Percentiles rank a stretch among this genome's conserved stretches.
phyloP scores from a whole-genome alignment of 2,797 vertebrate species.

The Mus caroli region DNA sequence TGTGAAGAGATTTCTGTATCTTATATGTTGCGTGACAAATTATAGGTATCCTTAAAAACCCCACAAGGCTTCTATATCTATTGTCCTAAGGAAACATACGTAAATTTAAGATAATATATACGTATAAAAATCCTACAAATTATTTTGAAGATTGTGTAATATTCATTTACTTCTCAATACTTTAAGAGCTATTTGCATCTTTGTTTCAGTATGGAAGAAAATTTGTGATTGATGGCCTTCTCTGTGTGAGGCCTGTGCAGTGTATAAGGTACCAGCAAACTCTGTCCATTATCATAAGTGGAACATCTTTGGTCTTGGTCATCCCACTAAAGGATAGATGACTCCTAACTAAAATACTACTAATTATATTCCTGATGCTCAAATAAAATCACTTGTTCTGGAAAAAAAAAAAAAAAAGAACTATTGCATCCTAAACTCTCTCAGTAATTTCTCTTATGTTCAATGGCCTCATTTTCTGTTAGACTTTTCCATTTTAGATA shows the following conservation, averaged over 20 bases:
- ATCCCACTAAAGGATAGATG: too few relatives aligned
- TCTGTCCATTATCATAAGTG: too few relatives aligned
- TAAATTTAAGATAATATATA: neutral
- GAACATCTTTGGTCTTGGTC: too few relatives aligned
- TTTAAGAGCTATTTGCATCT: neutral
- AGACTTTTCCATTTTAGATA: neutral
- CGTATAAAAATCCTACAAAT: neutral
- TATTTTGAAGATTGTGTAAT: neutral
- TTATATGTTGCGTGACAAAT: neutral
- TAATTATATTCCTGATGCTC: too few relatives aligned
- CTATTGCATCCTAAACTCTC: neutral
- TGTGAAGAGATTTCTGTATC: neutral
- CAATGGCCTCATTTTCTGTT: neutral
- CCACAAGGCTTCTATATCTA: neutral
- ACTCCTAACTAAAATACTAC: too few relatives aligned
- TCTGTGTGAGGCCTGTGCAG: too few relatives aligned
- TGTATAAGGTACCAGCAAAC: too few relatives aligned
- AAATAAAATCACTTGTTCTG: too few relatives aligned
- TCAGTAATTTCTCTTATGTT: constrained; percentile 9
- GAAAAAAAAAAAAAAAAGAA: neutral
- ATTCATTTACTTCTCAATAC: neutral
- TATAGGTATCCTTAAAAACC: neutral
- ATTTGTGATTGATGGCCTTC: too few relatives aligned
- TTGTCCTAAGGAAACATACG: neutral
- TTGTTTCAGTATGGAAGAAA: too few relatives aligned